A percentile compares a stretch with the other conserved stretches of the same genome.
These are phyloP conservation scores for Girardinichthys multiradiatus DNA, from an alignment of 2,113 vertebrate genomes.

Conservation along the genomic window DNA sequence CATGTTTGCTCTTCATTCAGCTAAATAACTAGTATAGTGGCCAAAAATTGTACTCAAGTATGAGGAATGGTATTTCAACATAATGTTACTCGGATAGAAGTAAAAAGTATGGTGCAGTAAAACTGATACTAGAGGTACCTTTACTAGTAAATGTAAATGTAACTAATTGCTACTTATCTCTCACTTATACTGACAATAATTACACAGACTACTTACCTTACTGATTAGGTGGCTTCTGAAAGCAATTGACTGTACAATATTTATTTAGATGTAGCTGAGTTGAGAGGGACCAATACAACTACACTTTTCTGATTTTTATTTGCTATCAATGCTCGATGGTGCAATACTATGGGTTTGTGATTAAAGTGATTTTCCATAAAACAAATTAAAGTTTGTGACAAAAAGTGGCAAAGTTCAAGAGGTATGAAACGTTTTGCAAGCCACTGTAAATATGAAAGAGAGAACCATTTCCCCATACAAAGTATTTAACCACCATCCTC, in stretches of 20 bases:
- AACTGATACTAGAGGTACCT: too few species aligned
- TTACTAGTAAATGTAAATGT: neutral
- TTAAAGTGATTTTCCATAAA: neutral
- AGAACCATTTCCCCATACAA: slow-evolving; percentile 6
- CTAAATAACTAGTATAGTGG: too few species aligned
- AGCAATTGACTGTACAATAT: neutral
- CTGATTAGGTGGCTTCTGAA: neutral
- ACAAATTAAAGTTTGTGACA: neutral
- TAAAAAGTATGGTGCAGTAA: too few species aligned
- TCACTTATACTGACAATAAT: neutral
- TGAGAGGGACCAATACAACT: neutral
- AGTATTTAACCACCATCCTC: neutral
- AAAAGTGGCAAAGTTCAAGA: neutral
- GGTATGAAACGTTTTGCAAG: neutral
- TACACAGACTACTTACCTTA: neutral
- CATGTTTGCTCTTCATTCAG: too few species aligned
- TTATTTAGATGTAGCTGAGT: neutral
- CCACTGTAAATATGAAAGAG: slow-evolving; percentile 8
- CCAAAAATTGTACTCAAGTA: too few species aligned
- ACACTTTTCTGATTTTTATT: neutral
- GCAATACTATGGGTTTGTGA: neutral
- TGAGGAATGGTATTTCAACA: too few species aligned
- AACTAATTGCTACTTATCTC: too few species aligned
- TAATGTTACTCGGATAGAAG: too few species aligned
- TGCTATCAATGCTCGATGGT: neutral